Evolutionary conservation across 2,113 vertebrate species (phyloP), one percentile per base, ranked within the genome.

Genomic region (Leptocoma aspasia): DNA sequence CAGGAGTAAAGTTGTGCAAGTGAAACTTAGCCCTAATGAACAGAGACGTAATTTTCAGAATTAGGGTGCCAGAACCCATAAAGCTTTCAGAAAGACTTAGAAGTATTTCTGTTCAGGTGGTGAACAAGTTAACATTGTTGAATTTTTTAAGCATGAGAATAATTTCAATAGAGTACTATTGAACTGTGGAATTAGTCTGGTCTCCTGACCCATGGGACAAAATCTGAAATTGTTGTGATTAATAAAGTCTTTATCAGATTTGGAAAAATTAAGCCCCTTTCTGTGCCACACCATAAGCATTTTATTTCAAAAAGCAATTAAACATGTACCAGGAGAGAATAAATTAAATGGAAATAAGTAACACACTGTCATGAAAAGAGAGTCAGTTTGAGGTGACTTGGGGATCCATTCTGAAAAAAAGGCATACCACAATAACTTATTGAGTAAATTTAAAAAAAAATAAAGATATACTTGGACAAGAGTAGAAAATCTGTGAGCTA

Each of bases 51-150:
- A 82, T 87, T 94, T 94, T 68, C 76, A 93, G 73, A 89, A 78
- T 85, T 61, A 82, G 73, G 69, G n/a, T 71, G 31, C 56, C 72
- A 85, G 70, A 70, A 87, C 37, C 54, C 9, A 2, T 33, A 78
- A 78, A 92, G 69, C 88, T 82, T 92, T 95, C 72, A 49, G 66
- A 95, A 96, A 94, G 76, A 85, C 66, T 95, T 87, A 59, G 13
- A 94, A 93, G 72, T 93, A 82, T 95, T 95, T 93, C 57, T 95
- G 59, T 82, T 92, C 64, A 88, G 95, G 86, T 88, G 41, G 65
- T 66, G 75, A 95, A 95, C 78, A 89, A 80, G 57, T 96, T 96
- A 91, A 89, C 69, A 69, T 68, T 94, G 88, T 86, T 92, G 56
- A 81, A 86, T 89, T 85, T 85, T 84, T 59, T 72, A 64, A 95